Base-by-base conservation (phyloP, 2,888 invertebrate genomes). In the Therioaphis trifolii region DNA sequence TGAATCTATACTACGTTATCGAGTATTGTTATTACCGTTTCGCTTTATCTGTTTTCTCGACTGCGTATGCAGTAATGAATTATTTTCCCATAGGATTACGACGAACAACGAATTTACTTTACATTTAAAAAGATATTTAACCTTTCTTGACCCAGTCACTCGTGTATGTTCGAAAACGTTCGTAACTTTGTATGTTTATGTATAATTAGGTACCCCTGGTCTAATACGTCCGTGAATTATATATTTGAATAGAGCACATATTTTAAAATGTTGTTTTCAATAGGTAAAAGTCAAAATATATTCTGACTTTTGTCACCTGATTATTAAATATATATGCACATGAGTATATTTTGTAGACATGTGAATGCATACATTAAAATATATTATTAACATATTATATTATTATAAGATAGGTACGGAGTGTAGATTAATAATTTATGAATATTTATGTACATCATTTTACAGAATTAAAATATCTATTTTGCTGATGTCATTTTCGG, bases 111-210 rank as follows among this genome's bases (percentile, higher is more conserved):
- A 35, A 35, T 21, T 24, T 24, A 58, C 21, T 7, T 58, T 58
- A 3, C 11, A 21, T 58, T 58, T 58, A 21, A 24, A 58, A 58
- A 58, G 21, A 21, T 58, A 58, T 58, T 58, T 21, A 58, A 58
- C 24, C 12, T 66, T n/a, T n/a, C n/a, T 66, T 74, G 72, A 74
- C 72, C 52, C 35, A 69, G 69, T 74, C 27, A 52, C 29, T n/a
- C 29, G 29, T 29, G 27, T 52, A n/a, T 52, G 29, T 52, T 74
- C 29, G 21, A 52, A 74, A 74, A 74, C 27, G 72, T 49, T 52
- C 35, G 29, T 74, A 35, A 74, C 12, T 43, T 74, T 40, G 14
- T 35, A n/a, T 52, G 12, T 74, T 69, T 69, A 40, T 43, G 11
- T 4, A 0, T n/a, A 35, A 18, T 24, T 63, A 27, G 21, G 7